A percentile compares a stretch with the other conserved stretches of the same genome.
Evolutionary conservation across 1,140 invertebrate species (phyloP).

Genomic region (Drosophila simulans): DNA sequence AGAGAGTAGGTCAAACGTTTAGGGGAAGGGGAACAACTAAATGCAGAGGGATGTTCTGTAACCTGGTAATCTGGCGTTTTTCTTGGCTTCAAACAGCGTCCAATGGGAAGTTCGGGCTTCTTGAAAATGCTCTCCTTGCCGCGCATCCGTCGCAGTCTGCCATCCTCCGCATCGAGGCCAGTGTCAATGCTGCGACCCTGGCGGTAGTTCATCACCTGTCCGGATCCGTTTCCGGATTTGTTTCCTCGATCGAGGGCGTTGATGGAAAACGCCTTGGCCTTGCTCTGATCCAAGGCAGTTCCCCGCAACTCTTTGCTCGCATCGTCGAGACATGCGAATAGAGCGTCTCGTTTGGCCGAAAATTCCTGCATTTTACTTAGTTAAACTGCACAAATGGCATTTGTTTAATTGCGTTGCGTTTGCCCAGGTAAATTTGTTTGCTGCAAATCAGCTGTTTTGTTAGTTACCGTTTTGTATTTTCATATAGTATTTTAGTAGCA

Average conservation of each 20-base stretch:
- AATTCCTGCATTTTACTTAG: conserved; percentile 83
- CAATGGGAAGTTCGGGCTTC: conserved; percentile 87
- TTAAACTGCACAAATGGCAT: conserved; percentile 3
- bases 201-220: conserved; percentile 64
- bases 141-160: conserved; percentile 86
- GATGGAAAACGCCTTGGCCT: conserved; percentile 48
- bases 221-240: conserved; percentile 10
- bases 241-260: conserved; percentile 55
- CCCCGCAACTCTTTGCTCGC: conserved; percentile 85
- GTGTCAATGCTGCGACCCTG: conserved; percentile 42
- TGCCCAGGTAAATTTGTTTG: conserved; percentile 8
- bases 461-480: not conserved
- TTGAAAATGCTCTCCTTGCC: conserved; percentile 92
- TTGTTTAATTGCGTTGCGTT: not conserved
- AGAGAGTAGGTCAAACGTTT: not conserved
- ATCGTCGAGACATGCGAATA: conserved; percentile 86
- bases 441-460: conserved; percentile 45
- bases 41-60: not conserved
- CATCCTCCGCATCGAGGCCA: conserved; percentile 38
- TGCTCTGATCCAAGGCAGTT: conserved; percentile 85
- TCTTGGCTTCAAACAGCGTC: conserved; percentile 85
- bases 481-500: not conserved
- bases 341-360: conserved; percentile 85
- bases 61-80: conserved; percentile 88
- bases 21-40: conserved; percentile 30